Evolutionary conservation across 2,113 vertebrate genomes (phyloP).

Genomic region (Aldabrachelys gigantea): DNA sequence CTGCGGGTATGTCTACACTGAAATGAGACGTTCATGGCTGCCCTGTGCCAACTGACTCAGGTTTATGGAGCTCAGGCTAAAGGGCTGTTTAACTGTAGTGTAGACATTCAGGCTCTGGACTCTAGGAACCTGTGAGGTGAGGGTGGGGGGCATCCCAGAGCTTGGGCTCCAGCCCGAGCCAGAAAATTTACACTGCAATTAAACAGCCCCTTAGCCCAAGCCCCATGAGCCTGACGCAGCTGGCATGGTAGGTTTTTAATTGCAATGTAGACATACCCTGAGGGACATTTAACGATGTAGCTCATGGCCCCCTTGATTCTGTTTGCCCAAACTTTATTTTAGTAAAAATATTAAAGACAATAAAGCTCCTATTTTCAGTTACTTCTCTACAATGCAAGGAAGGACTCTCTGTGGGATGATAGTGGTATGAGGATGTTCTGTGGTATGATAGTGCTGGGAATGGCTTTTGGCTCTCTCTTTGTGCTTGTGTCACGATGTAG

Average conservation of each 20-base stretch:
- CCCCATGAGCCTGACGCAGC: background rate
- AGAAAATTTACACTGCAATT: background rate
- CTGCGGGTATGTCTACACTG: background rate
- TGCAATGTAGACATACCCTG: background rate
- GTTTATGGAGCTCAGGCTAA: background rate
- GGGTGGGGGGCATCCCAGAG: background rate
- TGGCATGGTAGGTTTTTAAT: background rate
- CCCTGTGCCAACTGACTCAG: background rate
- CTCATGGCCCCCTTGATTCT: background rate
- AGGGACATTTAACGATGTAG: background rate
- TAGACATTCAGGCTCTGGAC: background rate
- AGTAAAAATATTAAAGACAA: background rate
- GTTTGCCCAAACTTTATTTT: background rate
- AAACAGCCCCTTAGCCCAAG: background rate
- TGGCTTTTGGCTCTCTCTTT: background rate
- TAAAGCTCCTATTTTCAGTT: background rate
- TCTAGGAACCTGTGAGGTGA: background rate
- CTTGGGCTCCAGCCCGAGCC: no score
- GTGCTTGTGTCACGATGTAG: background rate
- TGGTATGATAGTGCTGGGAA: background rate
- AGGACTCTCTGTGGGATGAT: background rate
- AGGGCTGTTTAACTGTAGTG: background rate
- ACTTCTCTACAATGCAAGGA: background rate
- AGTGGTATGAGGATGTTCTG: background rate
- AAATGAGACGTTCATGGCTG: background rate